Percentiles rank a stretch among this genome's conserved stretches.
These are phyloP conservation scores for Idaea aversata DNA, from an alignment of 2,888 invertebrate genomes.

Conservation along the genomic window DNA sequence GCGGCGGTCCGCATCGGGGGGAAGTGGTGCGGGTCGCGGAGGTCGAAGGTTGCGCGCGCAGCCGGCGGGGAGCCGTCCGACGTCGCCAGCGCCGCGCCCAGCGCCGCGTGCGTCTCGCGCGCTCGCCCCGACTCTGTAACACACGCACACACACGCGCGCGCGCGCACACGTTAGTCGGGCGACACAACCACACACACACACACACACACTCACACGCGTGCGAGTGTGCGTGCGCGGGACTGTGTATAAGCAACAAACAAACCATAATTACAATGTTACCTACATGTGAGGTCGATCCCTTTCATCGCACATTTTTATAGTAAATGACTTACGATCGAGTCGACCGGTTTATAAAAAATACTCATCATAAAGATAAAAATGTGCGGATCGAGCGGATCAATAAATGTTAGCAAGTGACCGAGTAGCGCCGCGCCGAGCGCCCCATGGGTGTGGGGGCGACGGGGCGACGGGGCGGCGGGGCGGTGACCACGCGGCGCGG, in stretches of 20 bases:
- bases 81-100: slow-evolving; percentile 75
- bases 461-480: background rate
- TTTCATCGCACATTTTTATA: no score
- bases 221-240: no score
- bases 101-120: slow-evolving; percentile 61
- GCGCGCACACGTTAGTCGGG: background rate
- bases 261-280: no score
- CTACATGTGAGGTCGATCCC: no score
- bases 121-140: slow-evolving; percentile 86
- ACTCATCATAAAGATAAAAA: no score
- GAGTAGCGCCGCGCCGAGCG: slow-evolving; percentile 13
- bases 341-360: no score
- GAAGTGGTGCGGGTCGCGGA: slow-evolving; percentile 91
- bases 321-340: no score
- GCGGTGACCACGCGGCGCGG: slow-evolving; percentile 8
- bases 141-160: background rate
- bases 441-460: slow-evolving; percentile 13
- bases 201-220: no score
- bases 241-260: no score
- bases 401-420: no score
- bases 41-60: slow-evolving; percentile 84
- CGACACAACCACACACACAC: no score
- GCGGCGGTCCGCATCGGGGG: slow-evolving; percentile 82
- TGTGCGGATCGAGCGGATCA: no score
- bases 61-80: slow-evolving; percentile 84